Percentiles rank a stretch among this genome's conserved stretches.
phyloP scores from a whole-genome alignment of 2,888 invertebrate species.

The Stenotaenia linearis region DNA sequence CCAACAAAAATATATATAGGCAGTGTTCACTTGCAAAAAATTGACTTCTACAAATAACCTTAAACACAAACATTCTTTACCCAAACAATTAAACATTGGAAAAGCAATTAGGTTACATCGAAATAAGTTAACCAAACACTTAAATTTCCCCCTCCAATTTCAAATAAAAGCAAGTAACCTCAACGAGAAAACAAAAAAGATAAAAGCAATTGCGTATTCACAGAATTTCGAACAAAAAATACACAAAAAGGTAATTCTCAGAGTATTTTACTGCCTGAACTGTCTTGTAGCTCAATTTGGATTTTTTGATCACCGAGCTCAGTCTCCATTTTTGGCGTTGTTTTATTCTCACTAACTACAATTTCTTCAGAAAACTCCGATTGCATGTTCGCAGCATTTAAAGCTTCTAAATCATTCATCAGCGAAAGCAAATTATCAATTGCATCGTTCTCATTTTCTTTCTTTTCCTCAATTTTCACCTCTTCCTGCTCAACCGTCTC shows the following conservation, averaged over 20 bases:
- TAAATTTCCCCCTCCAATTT: neutral
- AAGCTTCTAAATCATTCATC: neutral
- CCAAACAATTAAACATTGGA: no score
- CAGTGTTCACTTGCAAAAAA: neutral
- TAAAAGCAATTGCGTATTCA: neutral
- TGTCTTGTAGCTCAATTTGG: neutral
- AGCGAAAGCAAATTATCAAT: neutral
- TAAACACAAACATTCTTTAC: neutral
- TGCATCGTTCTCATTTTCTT: neutral
- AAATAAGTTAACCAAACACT: neutral
- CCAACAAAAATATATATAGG: neutral
- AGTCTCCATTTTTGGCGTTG: neutral
- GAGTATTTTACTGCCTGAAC: neutral
- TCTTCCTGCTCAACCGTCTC: no score
- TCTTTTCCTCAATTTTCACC: neutral
- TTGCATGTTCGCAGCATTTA: neutral
- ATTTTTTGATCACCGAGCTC: neutral
- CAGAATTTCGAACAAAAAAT: neutral
- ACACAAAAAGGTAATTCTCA: neutral
- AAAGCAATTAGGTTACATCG: no score
- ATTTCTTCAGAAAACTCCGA: neutral
- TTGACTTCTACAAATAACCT: neutral
- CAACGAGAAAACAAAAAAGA: neutral
- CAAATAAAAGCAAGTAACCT: neutral
- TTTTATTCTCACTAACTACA: neutral